Evolutionary conservation across 2,113 vertebrate species (phyloP).

Genomic region (Gorsachius goisagi): DNA sequence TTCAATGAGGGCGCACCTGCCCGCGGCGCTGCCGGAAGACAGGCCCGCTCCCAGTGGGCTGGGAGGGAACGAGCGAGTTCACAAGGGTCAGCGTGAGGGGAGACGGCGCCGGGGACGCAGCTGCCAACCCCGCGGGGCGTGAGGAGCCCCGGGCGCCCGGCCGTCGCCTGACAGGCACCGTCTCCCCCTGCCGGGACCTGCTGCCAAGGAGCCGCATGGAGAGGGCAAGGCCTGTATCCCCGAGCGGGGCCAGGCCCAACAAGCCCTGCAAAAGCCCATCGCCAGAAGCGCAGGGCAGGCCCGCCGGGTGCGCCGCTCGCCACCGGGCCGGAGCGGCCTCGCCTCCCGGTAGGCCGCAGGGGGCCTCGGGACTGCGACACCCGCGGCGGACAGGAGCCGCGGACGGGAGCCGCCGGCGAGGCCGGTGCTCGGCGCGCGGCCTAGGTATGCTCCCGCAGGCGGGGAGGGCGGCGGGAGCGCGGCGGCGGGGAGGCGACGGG

Average conservation of each 20-base stretch:
- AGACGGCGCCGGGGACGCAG: not conserved
- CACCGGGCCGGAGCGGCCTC: not conserved
- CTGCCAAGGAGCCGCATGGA: not conserved
- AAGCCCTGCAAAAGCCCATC: not conserved
- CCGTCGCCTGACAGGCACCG: not conserved
- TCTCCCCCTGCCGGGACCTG: not conserved
- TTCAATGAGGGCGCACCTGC: not conserved
- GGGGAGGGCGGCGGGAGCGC: not conserved
- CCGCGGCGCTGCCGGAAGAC: not conserved
- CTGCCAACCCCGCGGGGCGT: not conserved
- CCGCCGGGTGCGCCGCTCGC: not conserved
- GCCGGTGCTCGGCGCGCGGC: not conserved
- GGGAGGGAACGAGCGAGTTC: not conserved
- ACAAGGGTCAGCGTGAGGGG: not conserved
- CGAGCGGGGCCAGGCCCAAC: not conserved
- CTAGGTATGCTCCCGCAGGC: not conserved
- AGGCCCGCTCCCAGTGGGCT: not conserved
- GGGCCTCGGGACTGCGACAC: not conserved
- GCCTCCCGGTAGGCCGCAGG: not conserved
- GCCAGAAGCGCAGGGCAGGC: not conserved
- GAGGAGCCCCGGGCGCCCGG: not conserved
- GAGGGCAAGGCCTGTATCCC: not conserved
- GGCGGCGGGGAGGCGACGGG: too few relatives aligned
- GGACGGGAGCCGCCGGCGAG: not conserved
- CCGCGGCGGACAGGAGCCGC: not conserved